phyloP scores from a whole-genome alignment of 2,113 vertebrate species.

The Ciconia stormi region DNA sequence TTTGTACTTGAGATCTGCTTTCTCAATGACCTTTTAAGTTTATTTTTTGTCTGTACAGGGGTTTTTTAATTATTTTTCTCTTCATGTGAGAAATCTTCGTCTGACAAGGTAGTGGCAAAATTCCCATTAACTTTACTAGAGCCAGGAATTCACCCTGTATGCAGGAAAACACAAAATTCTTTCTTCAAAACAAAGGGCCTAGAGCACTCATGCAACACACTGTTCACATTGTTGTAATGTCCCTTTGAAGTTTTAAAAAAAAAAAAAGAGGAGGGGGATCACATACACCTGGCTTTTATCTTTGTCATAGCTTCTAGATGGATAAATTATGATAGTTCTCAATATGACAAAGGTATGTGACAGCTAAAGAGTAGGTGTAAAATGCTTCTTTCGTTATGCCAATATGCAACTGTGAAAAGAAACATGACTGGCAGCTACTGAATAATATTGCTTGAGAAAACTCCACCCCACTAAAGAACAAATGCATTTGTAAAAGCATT shows the following conservation, averaged over 20 bases:
- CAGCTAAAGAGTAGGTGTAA: slow-evolving; percentile 29
- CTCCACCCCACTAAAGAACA: background rate
- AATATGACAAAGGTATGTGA: background rate
- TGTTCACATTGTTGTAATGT: background rate
- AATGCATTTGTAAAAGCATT: background rate
- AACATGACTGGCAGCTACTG: background rate
- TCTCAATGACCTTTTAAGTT: slow-evolving; percentile 39
- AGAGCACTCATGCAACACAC: background rate
- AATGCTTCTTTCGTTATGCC: slow-evolving; percentile 28
- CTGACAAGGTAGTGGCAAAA: slow-evolving; percentile 35
- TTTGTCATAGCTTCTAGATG: background rate
- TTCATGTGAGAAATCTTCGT: slow-evolving; percentile 23
- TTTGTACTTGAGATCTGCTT: slow-evolving; percentile 9
- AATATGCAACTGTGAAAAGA: slow-evolving; percentile 16
- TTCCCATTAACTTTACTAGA: background rate
- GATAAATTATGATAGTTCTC: background rate
- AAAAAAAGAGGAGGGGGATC: background rate
- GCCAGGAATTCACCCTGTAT: background rate
- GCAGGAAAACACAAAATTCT: slow-evolving; percentile 7
- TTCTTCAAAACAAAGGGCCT: background rate
- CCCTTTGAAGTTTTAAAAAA: slow-evolving; percentile 17
- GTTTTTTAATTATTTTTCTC: slow-evolving; percentile 21
- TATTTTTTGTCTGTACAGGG: slow-evolving; percentile 40
- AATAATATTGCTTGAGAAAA: background rate
- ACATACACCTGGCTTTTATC: slow-evolving; percentile 43